Evolutionary conservation across 2,888 invertebrate genomes (phyloP).

Genomic region (Subacronicta megacephala): DNA sequence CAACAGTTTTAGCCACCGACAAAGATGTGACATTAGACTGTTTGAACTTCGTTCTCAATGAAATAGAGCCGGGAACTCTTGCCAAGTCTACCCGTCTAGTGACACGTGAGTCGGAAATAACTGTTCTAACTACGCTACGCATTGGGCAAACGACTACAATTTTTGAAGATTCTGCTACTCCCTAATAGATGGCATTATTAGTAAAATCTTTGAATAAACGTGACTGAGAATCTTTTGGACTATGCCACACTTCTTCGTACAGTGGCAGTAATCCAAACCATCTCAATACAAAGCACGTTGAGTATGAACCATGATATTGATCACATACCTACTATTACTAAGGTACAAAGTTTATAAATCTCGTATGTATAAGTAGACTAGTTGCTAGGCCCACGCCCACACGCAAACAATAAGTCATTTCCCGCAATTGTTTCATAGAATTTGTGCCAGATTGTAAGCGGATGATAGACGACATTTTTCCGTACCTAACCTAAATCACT

Average conservation of each 20-base stretch:
- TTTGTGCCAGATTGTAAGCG: slow-evolving; percentile 9
- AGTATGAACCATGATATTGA: background rate
- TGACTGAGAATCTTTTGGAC: background rate
- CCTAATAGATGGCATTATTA: slow-evolving; percentile 75
- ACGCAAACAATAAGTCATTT: slow-evolving; percentile 17
- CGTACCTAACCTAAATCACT: background rate
- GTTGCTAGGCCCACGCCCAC: slow-evolving; percentile 32
- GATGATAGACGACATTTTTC: slow-evolving; percentile 14
- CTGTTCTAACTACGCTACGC: slow-evolving; percentile 62
- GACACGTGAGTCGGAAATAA: slow-evolving; percentile 81
- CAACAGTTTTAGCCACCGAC: slow-evolving; percentile 51
- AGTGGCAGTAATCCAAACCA: slow-evolving; percentile 34
- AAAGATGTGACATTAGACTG: slow-evolving; percentile 63
- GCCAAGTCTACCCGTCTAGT: slow-evolving; percentile 78
- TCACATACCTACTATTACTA: slow-evolving; percentile 10
- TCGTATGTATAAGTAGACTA: slow-evolving; percentile 4
- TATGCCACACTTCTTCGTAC: background rate
- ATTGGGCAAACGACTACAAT: slow-evolving; percentile 45
- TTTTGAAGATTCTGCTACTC: slow-evolving; percentile 70
- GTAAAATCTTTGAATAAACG: slow-evolving; percentile 10
- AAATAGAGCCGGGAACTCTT: slow-evolving; percentile 73
- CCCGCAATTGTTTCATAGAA: slow-evolving; percentile 26
- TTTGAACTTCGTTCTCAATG: slow-evolving; percentile 81
- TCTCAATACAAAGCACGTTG: slow-evolving; percentile 12
- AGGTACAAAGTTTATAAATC: slow-evolving; percentile 27